Evolutionary conservation across 1,140 invertebrate genomes (phyloP), one percentile per base, ranked within the genome.

Genomic region (Drosophila nannoptera): DNA sequence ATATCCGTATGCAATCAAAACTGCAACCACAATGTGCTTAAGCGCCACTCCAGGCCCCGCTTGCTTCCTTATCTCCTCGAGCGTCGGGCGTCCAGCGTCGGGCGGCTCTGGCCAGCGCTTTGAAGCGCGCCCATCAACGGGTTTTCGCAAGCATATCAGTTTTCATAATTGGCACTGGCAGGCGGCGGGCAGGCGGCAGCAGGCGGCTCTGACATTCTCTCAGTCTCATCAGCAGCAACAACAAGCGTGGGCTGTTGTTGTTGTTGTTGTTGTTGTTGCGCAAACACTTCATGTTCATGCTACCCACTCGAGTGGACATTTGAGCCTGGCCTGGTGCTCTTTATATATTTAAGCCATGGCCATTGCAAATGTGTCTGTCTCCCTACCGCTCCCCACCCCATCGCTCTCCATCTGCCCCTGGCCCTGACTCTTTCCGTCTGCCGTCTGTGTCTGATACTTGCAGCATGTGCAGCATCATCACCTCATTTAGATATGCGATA

Each of bases 401-500:
- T 49, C 35, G 40, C 35, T 46, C 12, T 9, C 31, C 54, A 16
- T 38, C 14, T 59, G 42, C 43, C 9, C 8, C 22, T 54, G 35
- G 32, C 16, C 42, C 22, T 73, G 73, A 73, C 14, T 64, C 14
- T 59, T 14, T 66, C 31, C 54, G 14, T 42, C 40, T 42, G 40
- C 40, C 22, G 22, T 22, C 59, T 77, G 58, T 73, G 35, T 62
- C 9, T 74, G 80, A 83, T 83, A 83, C 54, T 66, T 63, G 40
- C 45, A 22, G 62, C 68, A 65, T 83, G 80, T 83, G 80, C 80
- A 83, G 80, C 80, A 83, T 83, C 80, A 83, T 83, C 80, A 83
- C 80, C 80, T 83, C 80, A 83, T 83, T 83, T 83, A 83, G 80
- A 83, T 83, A 83, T 83, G 80, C 80, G 80, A 83, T 83, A 83